Evolutionary conservation across 2,797 vertebrate species (phyloP), one percentile per base, ranked within the genome.

Genomic region (Phrynocephalus forsythii): DNA sequence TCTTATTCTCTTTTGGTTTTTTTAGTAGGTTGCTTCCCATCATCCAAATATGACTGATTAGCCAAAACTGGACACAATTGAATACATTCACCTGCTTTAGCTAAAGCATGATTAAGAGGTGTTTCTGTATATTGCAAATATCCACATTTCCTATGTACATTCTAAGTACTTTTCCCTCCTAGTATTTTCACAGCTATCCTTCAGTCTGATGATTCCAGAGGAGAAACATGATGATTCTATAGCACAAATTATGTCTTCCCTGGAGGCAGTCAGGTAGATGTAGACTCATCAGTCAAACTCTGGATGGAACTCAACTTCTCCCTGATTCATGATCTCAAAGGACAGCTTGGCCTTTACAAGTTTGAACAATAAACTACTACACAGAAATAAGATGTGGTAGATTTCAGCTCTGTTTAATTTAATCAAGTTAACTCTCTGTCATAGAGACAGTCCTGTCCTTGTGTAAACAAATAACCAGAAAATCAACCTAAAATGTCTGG

Each of bases 401-500:
- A 60, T 30, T 24, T 76, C 86, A 10, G 90, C 52, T 89, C 60
- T 18, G 4, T 91, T 85, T 15, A 5, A 7, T 20, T 69, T 81
- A 52, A 79, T 79, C 71, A 63, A 76, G 66, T 4, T 72, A 0
- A 18, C 13, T 63, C 5, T 63, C 16, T 63, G 60, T 63, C 18
- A 15, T 3, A 20, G 60, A 63, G 60, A 63, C 15, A 63, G 18
- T 63, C 18, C 60, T 5, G 60, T 3, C 60, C 5, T 2, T 63
- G 60, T 63, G 16, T 20, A 63, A 63, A 63, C 52, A 76, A 79
- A 56, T 7, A 79, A 33, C 28, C 1, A 79, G 50, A 60, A 16
- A 9, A 79, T 2, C 69, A 71, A 10, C 26, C 69, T n/a, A 10
- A 9, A 3, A 5, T 63, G 18, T 63, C 5, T 3, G 1, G 60